Percentiles rank a stretch among this genome's conserved stretches.
These are phyloP conservation scores for Pristionchus arcanus DNA, from an alignment of 2,888 invertebrate species.

Conservation along the genomic window DNA sequence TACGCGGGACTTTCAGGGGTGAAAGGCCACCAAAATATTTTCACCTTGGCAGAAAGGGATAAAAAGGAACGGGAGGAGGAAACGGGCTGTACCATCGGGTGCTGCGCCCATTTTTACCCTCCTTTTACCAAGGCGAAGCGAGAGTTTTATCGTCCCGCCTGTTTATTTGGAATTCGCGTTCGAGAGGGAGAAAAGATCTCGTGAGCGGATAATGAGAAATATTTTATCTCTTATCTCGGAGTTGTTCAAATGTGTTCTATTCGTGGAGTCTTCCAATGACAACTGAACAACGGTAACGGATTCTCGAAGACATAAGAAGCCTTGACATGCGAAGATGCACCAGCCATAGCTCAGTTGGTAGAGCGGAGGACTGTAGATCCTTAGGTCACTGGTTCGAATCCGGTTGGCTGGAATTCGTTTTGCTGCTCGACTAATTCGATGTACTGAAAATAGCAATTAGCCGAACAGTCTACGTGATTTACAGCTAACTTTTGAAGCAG, in stretches of 20 bases:
- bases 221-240: too few relatives aligned
- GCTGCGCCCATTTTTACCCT: not conserved
- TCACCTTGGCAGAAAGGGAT: conserved; percentile 5
- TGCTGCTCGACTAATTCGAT: too few relatives aligned
- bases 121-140: not conserved
- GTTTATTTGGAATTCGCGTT: conserved; percentile 30
- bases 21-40: not conserved
- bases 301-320: too few relatives aligned
- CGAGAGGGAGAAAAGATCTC: not conserved
- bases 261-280: too few relatives aligned
- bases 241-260: too few relatives aligned
- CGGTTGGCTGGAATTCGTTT: conserved; percentile 25
- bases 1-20: not conserved
- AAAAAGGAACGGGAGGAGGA: not conserved
- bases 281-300: too few relatives aligned
- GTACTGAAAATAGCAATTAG: too few relatives aligned
- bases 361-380: conserved; percentile 59
- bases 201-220: too few relatives aligned
- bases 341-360: conserved; percentile 58
- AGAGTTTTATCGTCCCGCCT: not conserved
- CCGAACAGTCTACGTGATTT: too few relatives aligned
- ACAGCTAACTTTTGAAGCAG: too few relatives aligned
- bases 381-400: conserved; percentile 50
- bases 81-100: not conserved
- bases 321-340: not conserved